A percentile compares a stretch with the other conserved stretches of the same genome.
phyloP scores from a whole-genome alignment of 2,797 vertebrate genomes.

The Phalloptychus januarius region DNA sequence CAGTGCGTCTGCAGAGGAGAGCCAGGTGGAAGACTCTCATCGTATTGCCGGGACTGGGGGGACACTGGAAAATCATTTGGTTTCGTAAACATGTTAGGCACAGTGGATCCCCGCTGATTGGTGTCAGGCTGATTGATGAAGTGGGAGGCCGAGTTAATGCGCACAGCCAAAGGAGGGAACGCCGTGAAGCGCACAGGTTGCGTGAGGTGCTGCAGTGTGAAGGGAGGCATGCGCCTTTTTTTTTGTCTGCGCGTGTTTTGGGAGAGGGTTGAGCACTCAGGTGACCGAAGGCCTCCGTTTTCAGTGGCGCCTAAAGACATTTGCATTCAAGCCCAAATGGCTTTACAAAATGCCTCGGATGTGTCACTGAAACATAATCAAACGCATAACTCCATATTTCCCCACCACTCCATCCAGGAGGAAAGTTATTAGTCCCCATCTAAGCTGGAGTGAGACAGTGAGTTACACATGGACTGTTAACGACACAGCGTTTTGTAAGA shows the following conservation, averaged over 20 bases:
- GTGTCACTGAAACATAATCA: not conserved
- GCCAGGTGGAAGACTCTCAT: constrained; percentile 47
- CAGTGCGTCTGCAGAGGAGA: constrained; percentile 51
- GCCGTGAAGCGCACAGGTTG: constrained; percentile 40
- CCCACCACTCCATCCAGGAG: not conserved
- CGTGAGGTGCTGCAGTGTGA: constrained; percentile 34
- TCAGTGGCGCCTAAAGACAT: constrained; percentile 31
- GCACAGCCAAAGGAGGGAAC: constrained; percentile 38
- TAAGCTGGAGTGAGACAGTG: not conserved
- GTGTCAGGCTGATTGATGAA: constrained; percentile 72
- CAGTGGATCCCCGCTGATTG: constrained; percentile 56
- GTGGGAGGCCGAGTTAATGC: constrained; percentile 66
- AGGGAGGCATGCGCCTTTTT: constrained; percentile 13
- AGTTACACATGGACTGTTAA: not conserved
- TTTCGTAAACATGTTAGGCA: constrained; percentile 60
- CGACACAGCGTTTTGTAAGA: not conserved
- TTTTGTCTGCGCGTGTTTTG: too few relatives aligned
- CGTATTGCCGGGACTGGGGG: constrained; percentile 42
- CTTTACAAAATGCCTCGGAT: not conserved
- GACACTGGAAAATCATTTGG: constrained; percentile 48
- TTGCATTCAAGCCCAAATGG: constrained; percentile 32
- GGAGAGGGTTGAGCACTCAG: constrained; percentile 15
- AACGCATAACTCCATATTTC: constrained; percentile 1
- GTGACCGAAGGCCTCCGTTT: constrained; percentile 34
- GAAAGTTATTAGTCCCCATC: not conserved